Base-by-base conservation (phyloP, 2,888 invertebrate genomes). In the Epirrhoe alternata region DNA sequence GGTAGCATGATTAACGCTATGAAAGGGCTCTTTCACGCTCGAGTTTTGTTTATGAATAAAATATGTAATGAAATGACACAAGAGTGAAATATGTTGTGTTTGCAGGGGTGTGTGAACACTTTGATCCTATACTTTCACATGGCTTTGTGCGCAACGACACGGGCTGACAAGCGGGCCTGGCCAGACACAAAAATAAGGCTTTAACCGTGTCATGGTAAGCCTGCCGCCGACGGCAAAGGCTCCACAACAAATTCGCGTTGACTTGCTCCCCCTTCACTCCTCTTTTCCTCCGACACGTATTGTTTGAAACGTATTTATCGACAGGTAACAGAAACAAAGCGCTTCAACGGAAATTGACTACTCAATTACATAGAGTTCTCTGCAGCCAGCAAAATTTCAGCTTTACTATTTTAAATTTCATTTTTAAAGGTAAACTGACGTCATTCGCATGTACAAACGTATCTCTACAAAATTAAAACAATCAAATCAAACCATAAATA, bases 111-210 rank as follows among this genome's bases (percentile, higher is more conserved):
- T 82, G 86, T 57, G 85, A 85, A 87, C 86, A 87, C 90, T 92
- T 91, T 92, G 92, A 92, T 92, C 92, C 91, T 90, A 87, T 86
- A 89, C 90, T 91, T 91, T 89, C 89, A 87, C 90, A 86, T 90
- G 88, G 92, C 92, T 92, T 92, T 93, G 92, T 90, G 85, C 79
- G 73, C 88, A 88, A 85, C 89, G 87, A 83, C 74, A 74, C 88
- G 85, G 87, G 85, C 86, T 92, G 92, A 92, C 92, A 92, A 89
- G 90, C 91, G 89, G 85, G 86, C 88, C 72, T 85, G 88, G 89
- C 87, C 90, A 88, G 87, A 91, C 90, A 87, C 91, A 92, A 92
- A 93, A 92, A 92, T 92, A 91, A 91, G 90, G 92, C 92, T 91
- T 92, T 92, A 88, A 89, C 89, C 90, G 84, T 91, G 92, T 92